Evolutionary conservation across 2,888 invertebrate genomes (phyloP), one percentile per base, ranked within the genome.

Genomic region (Papilio demoleus): DNA sequence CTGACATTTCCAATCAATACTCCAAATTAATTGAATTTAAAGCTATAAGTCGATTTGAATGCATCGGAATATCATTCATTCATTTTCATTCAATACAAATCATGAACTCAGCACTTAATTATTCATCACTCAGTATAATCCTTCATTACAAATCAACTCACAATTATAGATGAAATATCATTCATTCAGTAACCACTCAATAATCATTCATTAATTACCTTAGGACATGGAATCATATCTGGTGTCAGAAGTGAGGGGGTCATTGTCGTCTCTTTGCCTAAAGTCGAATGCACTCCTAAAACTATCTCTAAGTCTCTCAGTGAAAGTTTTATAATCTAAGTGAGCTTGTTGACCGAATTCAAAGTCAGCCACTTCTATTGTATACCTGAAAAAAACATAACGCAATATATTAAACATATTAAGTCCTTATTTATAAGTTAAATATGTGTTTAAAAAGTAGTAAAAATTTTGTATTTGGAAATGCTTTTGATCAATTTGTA

Each of bases 281-380:
- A 90, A 88, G 73, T 87, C 82, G 74, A 92, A 85, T 0, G 93
- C 88, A 72, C 84, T 88, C 11, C 85, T 80, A 79, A 97, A 94
- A 53, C 97, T 96, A 75, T 97, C 97, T 45, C 95, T 92, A 0
- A 98, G 93, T 53, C 97, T 94, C 81, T 97, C 97, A 63, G 93
- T 93, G 83, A 98, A 97, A 19, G 97, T 97, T 89, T 97, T 97
- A 83, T 97, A 97, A 79, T 97, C 97, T 88, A 97, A 93, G 75
- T 97, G 96, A 17, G 95, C 94, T 80, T 95, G 94, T 78, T 96
- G 96, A 0, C 97, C 97, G 82, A 98, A 98, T 85, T 98, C 97
- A 80, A 98, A 98, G 85, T 98, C 96, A 0, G 98, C 97, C 14
- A 97, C 97, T 93, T 98, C 98, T 58, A 98, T 94, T 2, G 95